phyloP scores from a whole-genome alignment of 2,888 invertebrate genomes.

The Drosophila niveifrons region DNA sequence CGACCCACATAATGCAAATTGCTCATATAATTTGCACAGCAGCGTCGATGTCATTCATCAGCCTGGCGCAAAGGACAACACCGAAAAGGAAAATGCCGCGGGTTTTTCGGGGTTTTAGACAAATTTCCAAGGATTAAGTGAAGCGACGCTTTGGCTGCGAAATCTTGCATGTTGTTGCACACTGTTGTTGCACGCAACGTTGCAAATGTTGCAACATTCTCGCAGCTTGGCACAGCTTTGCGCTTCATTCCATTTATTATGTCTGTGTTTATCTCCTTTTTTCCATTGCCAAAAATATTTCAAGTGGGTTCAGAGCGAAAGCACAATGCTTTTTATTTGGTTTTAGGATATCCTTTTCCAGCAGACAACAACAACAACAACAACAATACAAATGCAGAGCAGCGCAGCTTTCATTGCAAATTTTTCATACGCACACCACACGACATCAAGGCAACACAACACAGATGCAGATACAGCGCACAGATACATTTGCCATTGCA shows the following conservation, averaged over 20 bases:
- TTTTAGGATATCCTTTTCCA: constrained; percentile 62
- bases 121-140: constrained; percentile 71
- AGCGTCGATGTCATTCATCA: constrained; percentile 67
- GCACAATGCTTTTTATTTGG: constrained; percentile 63
- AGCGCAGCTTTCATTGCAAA: constrained; percentile 57
- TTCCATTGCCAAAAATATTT: constrained; percentile 78
- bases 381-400: too few species aligned
- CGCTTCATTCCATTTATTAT: constrained; percentile 78
- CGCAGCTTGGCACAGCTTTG: constrained; percentile 54
- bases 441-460: constrained; percentile 18
- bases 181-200: constrained; percentile 35
- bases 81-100: constrained; percentile 27
- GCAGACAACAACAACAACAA: constrained; percentile 8
- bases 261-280: constrained; percentile 54
- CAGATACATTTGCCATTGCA: constrained; percentile 19
- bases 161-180: constrained; percentile 18
- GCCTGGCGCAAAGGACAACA: constrained; percentile 52
- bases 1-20: constrained; percentile 82
- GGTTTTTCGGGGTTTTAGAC: constrained; percentile 59
- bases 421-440: constrained; percentile 53
- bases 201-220: constrained; percentile 66
- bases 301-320: constrained; percentile 68
- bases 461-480: constrained; percentile 35
- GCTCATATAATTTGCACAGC: constrained; percentile 83
- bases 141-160: constrained; percentile 38